These are phyloP conservation scores for Ennomos fuscantarius DNA, from an alignment of 2,888 invertebrate species.

Conservation along the genomic window DNA sequence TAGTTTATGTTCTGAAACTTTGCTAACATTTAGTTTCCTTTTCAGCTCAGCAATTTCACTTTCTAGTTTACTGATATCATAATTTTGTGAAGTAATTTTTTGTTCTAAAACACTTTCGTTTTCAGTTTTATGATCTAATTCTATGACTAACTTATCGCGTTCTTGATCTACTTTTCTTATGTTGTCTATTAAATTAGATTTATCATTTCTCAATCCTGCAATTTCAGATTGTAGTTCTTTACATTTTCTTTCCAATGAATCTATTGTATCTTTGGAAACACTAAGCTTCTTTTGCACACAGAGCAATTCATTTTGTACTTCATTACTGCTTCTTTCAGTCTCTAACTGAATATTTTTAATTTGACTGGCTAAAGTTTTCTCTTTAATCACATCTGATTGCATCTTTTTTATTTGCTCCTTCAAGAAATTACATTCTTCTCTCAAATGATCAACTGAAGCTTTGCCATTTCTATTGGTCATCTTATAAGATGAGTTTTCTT, in stretches of 20 bases:
- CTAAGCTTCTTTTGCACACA: constrained; percentile 87
- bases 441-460: constrained; percentile 73
- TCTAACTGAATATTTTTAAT: constrained; percentile 90
- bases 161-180: constrained; percentile 89
- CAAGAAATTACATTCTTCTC: constrained; percentile 74
- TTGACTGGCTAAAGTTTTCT: constrained; percentile 78
- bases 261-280: constrained; percentile 84
- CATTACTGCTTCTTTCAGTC: constrained; percentile 89
- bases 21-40: constrained; percentile 76
- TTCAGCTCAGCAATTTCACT: constrained; percentile 83
- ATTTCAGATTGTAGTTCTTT: constrained; percentile 86
- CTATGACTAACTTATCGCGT: constrained; percentile 88
- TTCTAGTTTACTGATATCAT: constrained; percentile 82
- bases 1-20: constrained; percentile 78
- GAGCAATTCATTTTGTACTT: constrained; percentile 88
- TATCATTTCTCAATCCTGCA: constrained; percentile 86
- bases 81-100: constrained; percentile 86
- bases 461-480: constrained; percentile 73
- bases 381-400: constrained; percentile 78
- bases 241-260: constrained; percentile 84
- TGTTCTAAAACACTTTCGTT: constrained; percentile 87
- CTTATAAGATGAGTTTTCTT: constrained; percentile 78
- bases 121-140: constrained; percentile 90
- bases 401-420: constrained; percentile 76
- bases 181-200: constrained; percentile 86